These are phyloP conservation scores for Aptenodytes forsteri DNA, from an alignment of 2,113 vertebrate species.

Conservation along the genomic window DNA sequence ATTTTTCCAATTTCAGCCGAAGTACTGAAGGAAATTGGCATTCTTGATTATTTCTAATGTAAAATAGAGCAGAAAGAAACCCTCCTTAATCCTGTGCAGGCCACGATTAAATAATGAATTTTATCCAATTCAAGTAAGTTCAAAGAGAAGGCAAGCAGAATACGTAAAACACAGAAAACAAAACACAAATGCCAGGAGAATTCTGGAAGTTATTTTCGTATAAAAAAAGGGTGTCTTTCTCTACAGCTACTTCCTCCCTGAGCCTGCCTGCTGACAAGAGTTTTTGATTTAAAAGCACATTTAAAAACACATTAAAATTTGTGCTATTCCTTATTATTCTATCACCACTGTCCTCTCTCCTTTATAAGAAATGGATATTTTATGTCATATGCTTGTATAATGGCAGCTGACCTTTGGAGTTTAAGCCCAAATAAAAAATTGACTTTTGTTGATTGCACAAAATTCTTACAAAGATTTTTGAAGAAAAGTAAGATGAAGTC, in stretches of 20 bases:
- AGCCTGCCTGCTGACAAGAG: neutral
- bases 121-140: conserved; percentile 31
- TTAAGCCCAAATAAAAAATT: neutral
- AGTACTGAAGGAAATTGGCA: conserved; percentile 41
- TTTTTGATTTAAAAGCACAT: conserved; percentile 7
- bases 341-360: neutral
- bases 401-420: neutral
- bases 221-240: neutral
- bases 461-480: neutral
- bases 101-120: conserved; percentile 37
- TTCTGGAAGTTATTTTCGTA: conserved; percentile 38
- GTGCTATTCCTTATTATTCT: neutral
- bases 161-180: neutral
- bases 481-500: neutral
- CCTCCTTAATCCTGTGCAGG: neutral
- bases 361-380: neutral
- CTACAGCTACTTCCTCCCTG: neutral
- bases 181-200: conserved; percentile 6
- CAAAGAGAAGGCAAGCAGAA: conserved; percentile 17
- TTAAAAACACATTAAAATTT: neutral
- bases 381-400: neutral
- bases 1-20: conserved; percentile 43
- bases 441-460: neutral
- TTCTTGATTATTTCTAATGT: conserved; percentile 38
- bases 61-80: conserved; percentile 42